Evolutionary conservation across 2,113 vertebrate species (phyloP).

Genomic region (Chunga burmeisteri): DNA sequence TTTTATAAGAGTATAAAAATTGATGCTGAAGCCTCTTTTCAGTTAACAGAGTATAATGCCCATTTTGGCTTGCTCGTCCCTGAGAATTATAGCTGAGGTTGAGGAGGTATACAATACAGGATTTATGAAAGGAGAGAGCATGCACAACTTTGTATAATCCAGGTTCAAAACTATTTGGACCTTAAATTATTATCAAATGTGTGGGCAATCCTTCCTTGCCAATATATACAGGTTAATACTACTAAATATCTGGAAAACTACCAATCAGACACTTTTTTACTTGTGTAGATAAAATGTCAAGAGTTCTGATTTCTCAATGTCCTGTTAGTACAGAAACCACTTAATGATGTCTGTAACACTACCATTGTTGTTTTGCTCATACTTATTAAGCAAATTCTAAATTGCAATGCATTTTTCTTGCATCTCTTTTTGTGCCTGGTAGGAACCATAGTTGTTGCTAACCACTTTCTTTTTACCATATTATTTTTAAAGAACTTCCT

Average conservation of each 20-base stretch:
- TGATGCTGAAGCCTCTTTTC: conserved; percentile 27
- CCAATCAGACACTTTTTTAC: neutral
- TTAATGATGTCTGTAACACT: neutral
- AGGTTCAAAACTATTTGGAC: neutral
- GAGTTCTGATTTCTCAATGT: neutral
- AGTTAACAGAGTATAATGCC: neutral
- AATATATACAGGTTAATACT: neutral
- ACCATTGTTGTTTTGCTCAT: neutral
- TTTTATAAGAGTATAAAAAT: conserved; percentile 43
- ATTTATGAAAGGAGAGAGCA: neutral
- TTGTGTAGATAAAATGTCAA: neutral
- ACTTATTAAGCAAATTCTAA: neutral
- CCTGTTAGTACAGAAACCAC: neutral
- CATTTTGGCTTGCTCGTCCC: neutral
- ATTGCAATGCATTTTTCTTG: neutral
- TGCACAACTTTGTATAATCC: neutral
- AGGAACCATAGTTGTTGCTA: neutral
- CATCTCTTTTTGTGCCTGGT: neutral
- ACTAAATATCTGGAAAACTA: neutral
- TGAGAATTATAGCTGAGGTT: neutral
- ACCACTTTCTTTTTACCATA: neutral
- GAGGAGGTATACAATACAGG: neutral
- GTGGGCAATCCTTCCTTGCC: neutral
- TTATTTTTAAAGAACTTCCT: neutral
- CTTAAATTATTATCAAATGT: neutral